Percentiles rank a stretch among this genome's conserved stretches.
These are phyloP conservation scores for Drosophila planitibia DNA, from an alignment of 2,888 invertebrate genomes.

Conservation along the genomic window DNA sequence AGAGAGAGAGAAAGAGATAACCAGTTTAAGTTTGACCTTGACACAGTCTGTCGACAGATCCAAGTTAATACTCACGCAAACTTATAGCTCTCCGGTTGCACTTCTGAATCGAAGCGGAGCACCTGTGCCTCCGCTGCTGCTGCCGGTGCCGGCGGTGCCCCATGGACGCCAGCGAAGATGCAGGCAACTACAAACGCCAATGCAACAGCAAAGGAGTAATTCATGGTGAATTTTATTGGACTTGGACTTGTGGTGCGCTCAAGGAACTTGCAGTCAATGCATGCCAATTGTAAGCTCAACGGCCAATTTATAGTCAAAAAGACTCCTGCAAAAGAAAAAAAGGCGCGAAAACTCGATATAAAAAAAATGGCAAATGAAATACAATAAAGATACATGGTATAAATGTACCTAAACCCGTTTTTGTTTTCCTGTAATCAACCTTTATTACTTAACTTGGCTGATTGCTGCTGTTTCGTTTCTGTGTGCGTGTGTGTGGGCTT, in stretches of 20 bases:
- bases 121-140: constrained; percentile 87
- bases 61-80: constrained; percentile 76
- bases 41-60: constrained; percentile 36
- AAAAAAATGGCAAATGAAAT: constrained; percentile 21
- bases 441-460: constrained; percentile 54
- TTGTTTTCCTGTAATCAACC: constrained; percentile 50
- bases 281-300: constrained; percentile 54
- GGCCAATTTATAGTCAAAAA: constrained; percentile 64
- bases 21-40: constrained; percentile 54
- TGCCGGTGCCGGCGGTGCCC: constrained; percentile 76
- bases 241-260: constrained; percentile 51
- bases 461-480: constrained; percentile 7
- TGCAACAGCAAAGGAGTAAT: constrained; percentile 54
- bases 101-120: constrained; percentile 87
- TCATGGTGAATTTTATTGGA: constrained; percentile 66
- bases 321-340: constrained; percentile 28
- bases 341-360: neutral
- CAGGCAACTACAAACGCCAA: constrained; percentile 73
- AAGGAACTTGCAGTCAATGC: constrained; percentile 78
- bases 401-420: constrained; percentile 44
- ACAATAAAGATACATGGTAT: constrained; percentile 15
- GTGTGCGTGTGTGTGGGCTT: neutral
- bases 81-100: constrained; percentile 83
- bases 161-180: constrained; percentile 73
- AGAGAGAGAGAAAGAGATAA: constrained; percentile 7